Evolutionary conservation across 2,113 vertebrate genomes (phyloP).

Genomic region (Motacilla tschutschensis): DNA sequence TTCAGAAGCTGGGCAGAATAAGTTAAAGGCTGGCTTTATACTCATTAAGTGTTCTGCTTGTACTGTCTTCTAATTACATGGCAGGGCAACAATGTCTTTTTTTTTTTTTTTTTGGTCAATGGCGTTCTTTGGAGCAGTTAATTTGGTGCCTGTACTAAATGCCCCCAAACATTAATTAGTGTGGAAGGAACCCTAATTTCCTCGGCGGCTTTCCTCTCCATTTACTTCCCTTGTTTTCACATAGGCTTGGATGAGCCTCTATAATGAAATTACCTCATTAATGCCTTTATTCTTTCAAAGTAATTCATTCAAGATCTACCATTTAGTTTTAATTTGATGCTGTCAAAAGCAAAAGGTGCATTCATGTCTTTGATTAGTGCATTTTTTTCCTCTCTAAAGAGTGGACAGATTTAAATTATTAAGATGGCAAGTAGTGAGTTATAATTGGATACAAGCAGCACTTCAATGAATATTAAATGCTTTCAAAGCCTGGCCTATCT

Average conservation of each 20-base stretch:
- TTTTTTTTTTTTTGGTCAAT: slow-evolving; percentile 78
- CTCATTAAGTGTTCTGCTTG: slow-evolving; percentile 89
- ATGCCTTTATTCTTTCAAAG: slow-evolving; percentile 85
- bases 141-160: slow-evolving; percentile 92
- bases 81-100: slow-evolving; percentile 92
- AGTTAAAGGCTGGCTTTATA: slow-evolving; percentile 88
- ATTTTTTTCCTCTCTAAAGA: slow-evolving; percentile 69
- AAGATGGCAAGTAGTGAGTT: slow-evolving; percentile 91
- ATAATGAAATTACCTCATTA: slow-evolving; percentile 99
- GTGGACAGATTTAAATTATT: slow-evolving; percentile 96
- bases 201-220: slow-evolving; percentile 79
- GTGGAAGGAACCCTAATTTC: slow-evolving; percentile 96
- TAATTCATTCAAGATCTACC: slow-evolving; percentile 89
- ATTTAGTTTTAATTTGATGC: slow-evolving; percentile 90
- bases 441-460: slow-evolving; percentile 97
- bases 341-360: slow-evolving; percentile 82
- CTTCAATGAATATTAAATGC: slow-evolving; percentile 91
- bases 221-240: slow-evolving; percentile 83
- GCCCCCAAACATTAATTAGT: slow-evolving; percentile 94
- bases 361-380: slow-evolving; percentile 80
- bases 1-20: slow-evolving; percentile 71
- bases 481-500: slow-evolving; percentile 81
- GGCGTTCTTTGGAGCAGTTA: slow-evolving; percentile 93
- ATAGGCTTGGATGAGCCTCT: slow-evolving; percentile 82
- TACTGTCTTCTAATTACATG: slow-evolving; percentile 90